Percentiles rank a stretch among this genome's conserved stretches.
Evolutionary conservation across 92 coral and sea anemone genomes (phyloP).

Genomic region (Epizoanthus rinbou): DNA sequence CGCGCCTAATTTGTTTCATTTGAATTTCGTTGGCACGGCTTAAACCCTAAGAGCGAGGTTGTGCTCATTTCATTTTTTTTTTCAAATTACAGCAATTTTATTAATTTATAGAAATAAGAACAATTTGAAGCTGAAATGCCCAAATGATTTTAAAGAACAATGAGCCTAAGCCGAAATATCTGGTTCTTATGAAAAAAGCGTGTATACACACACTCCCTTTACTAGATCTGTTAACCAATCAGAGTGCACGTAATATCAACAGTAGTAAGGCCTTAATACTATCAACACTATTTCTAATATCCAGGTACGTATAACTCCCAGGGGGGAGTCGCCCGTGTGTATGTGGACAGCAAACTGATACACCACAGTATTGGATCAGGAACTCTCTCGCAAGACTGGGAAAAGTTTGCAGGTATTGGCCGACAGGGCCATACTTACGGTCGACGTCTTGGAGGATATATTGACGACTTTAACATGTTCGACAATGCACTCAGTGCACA

Average conservation of each 20-base stretch:
- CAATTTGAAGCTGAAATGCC: no score
- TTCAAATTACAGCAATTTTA: no score
- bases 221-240: neutral
- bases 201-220: no score
- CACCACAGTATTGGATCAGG: neutral
- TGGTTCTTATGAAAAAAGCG: no score
- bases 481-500: constrained; percentile 14
- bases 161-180: no score
- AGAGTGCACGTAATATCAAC: neutral
- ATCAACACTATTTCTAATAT: neutral
- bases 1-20: no score
- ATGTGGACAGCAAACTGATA: constrained; percentile 5
- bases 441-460: constrained; percentile 29
- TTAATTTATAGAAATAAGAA: no score
- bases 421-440: neutral
- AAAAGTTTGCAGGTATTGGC: constrained; percentile 29
- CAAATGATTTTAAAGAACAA: no score
- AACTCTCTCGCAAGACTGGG: constrained; percentile 35
- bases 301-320: constrained; percentile 21
- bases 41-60: no score
- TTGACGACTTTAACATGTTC: constrained; percentile 43
- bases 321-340: constrained; percentile 16
- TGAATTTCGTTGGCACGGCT: no score
- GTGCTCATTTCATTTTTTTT: no score
- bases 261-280: neutral